phyloP scores from a whole-genome alignment of 1,140 invertebrate species.

The Dendroctonus valens region DNA sequence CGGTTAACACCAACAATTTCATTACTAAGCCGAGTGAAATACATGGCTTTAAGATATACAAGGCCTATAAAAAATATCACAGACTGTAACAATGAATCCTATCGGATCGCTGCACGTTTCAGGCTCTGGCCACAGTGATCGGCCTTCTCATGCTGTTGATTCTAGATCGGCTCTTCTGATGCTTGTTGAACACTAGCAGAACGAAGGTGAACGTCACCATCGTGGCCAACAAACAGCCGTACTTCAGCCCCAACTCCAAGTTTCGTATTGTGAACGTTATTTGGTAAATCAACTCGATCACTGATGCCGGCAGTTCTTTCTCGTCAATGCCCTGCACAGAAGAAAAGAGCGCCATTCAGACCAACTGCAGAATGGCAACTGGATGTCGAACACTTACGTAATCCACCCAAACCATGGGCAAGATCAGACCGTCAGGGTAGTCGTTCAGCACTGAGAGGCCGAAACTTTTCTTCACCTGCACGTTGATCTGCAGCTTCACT shows the following conservation, averaged over 20 bases:
- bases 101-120: too few relatives aligned
- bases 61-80: background rate
- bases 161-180: conserved; percentile 17
- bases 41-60: background rate
- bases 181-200: conserved; percentile 36
- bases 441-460: conserved; percentile 47
- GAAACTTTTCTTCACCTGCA: conserved; percentile 49
- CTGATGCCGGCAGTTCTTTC: conserved; percentile 52
- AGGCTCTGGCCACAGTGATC: too few relatives aligned
- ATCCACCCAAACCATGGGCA: conserved; percentile 64
- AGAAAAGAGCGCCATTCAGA: background rate
- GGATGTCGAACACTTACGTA: conserved; percentile 40
- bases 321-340: conserved; percentile 40
- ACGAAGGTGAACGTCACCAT: conserved; percentile 40
- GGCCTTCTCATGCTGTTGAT: conserved; percentile 17
- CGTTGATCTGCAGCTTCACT: conserved; percentile 60
- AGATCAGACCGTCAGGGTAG: conserved; percentile 54
- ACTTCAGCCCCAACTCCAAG: conserved; percentile 55
- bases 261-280: conserved; percentile 53
- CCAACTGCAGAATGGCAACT: background rate
- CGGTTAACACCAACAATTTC: too few relatives aligned
- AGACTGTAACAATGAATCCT: background rate
- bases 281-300: conserved; percentile 51
- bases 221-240: conserved; percentile 54
- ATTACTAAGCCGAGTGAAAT: background rate